Evolutionary conservation across 2,113 vertebrate genomes (phyloP), one percentile per base, ranked within the genome.

Genomic region (Ranitomeya imitator): DNA sequence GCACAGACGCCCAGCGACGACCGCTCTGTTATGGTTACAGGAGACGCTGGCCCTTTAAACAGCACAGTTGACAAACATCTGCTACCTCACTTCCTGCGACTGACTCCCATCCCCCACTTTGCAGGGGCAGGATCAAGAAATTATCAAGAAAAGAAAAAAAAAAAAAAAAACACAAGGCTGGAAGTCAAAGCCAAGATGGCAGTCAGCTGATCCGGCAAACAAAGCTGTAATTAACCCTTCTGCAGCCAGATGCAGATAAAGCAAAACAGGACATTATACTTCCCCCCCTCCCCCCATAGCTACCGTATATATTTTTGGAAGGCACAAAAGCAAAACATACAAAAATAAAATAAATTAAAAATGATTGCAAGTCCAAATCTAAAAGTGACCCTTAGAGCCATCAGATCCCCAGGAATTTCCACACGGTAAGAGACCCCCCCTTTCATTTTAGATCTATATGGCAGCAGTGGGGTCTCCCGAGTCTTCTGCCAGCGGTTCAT

Each of bases 161-260:
- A 94, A 94, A 96, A 96, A 93, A 80, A 85, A 91, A 90, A 92
- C 87, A 95, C 96, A 94, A 94, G 95, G 93, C 94, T 93, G 93
- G 91, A 95, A 94, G 92, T 92, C 88, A 90, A 91, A 90, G 92
- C 87, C 90, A 93, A 90, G 92, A 87, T 86, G 92, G 91, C 90
- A 81, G 92, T 92, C 92, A 95, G 93, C 93, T 93, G 92, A 94
- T 94, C 91, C 79, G 89, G 91, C 88, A 92, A 89, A 76, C 90
- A 91, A 57, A 88, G 90, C 79, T 52, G 87, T 15, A 10, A 10
- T 57, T 13, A 9, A 9, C 71, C 65, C 65, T 26, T 69, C 6
- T 13, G 2, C n/a, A 15, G 15, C 5, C 3, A 54, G 51, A 13
- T 18, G 37, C 45, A 76, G 45, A 45, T 45, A 45, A 5, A 45